A percentile compares a stretch with the other conserved stretches of the same genome.
phyloP scores from a whole-genome alignment of 2,797 vertebrate genomes.

The Pygocentrus nattereri region DNA sequence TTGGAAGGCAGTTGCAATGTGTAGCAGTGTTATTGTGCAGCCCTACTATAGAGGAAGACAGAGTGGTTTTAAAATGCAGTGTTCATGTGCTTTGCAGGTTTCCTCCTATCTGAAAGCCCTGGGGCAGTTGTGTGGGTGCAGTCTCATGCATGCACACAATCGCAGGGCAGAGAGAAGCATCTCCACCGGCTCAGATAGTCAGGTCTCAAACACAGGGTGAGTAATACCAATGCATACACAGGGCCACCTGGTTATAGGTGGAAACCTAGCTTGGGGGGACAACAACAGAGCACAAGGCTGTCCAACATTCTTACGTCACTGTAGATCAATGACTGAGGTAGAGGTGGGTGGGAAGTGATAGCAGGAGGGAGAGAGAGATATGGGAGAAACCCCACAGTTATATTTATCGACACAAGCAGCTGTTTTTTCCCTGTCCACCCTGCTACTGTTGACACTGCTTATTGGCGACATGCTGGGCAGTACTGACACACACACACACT shows the following conservation, averaged over 20 bases:
- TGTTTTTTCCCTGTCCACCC: not conserved
- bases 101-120: constrained; percentile 86
- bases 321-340: constrained; percentile 26
- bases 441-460: constrained; percentile 4
- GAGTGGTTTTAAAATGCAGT: constrained; percentile 16
- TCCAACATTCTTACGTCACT: not conserved
- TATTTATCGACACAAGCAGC: constrained; percentile 20
- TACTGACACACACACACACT: not conserved
- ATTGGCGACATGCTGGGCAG: constrained; percentile 8
- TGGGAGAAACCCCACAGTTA: constrained; percentile 1
- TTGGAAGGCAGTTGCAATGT: too few species aligned
- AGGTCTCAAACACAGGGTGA: constrained; percentile 83
- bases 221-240: constrained; percentile 64
- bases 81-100: constrained; percentile 82
- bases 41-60: not conserved
- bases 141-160: constrained; percentile 59
- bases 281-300: constrained; percentile 16
- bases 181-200: constrained; percentile 79
- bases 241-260: constrained; percentile 17
- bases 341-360: not conserved
- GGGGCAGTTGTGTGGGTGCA: constrained; percentile 73
- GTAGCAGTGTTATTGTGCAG: not conserved
- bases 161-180: constrained; percentile 67
- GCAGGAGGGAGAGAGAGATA: constrained; percentile 12
- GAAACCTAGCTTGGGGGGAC: not conserved